Evolutionary conservation across 2,888 invertebrate genomes (phyloP).

Genomic region (Campaea margaritaria): DNA sequence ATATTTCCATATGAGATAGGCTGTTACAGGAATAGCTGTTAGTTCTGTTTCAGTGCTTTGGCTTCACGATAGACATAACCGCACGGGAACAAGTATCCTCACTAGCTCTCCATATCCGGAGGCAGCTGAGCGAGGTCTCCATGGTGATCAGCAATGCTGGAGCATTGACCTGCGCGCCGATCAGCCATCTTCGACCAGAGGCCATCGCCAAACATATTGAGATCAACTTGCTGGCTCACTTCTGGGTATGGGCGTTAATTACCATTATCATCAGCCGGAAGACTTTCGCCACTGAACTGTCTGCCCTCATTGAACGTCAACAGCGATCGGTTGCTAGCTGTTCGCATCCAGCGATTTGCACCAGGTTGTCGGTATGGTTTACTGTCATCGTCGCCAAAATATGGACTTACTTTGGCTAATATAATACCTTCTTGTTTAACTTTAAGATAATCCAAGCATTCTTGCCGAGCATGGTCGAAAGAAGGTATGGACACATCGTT

Average conservation of each 20-base stretch:
- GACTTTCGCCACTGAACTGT: too few species aligned
- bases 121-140: conserved; percentile 71
- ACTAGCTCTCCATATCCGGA: conserved; percentile 67
- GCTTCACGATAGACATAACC: conserved; percentile 77
- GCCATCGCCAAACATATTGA: conserved; percentile 64
- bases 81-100: conserved; percentile 75
- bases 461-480: conserved; percentile 77
- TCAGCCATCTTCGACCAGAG: conserved; percentile 64
- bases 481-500: conserved; percentile 73
- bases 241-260: conserved; percentile 79
- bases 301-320: too few species aligned
- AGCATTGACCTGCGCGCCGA: conserved; percentile 59
- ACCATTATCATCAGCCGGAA: too few species aligned
- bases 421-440: background rate
- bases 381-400: too few species aligned
- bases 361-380: conserved; percentile 63
- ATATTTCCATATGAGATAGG: too few species aligned
- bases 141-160: conserved; percentile 78
- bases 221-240: conserved; percentile 73
- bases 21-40: too few species aligned
- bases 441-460: conserved; percentile 76
- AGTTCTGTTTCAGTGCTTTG: conserved; percentile 67
- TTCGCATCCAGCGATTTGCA: too few species aligned
- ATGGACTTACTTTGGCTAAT: too few species aligned
- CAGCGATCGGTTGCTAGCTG: too few species aligned